Evolutionary conservation across 2,797 vertebrate genomes (phyloP).

Genomic region (Cyclopterus lumpus): DNA sequence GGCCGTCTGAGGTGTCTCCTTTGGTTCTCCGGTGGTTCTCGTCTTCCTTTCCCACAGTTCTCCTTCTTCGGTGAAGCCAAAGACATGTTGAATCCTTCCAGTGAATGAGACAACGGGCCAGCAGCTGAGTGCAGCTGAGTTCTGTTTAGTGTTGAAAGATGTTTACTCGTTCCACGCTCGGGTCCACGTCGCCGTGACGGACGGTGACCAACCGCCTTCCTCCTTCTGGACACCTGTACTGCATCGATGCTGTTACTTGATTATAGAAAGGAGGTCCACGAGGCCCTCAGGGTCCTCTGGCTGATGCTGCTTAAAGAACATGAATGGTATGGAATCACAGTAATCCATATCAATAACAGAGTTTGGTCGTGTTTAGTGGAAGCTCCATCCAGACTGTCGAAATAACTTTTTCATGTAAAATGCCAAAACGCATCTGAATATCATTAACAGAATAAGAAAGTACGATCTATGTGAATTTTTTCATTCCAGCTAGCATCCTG

Average conservation of each 20-base stretch:
- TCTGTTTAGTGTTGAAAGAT: slow-evolving; percentile 31
- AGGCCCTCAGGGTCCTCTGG: slow-evolving; percentile 58
- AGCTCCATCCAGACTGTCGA: neutral
- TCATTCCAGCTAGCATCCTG: no score
- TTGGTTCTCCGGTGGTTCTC: slow-evolving; percentile 21
- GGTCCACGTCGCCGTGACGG: slow-evolving; percentile 37
- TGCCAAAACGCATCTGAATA: neutral
- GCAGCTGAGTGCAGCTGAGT: slow-evolving; percentile 56
- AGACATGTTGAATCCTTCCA: neutral
- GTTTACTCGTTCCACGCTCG: slow-evolving; percentile 51
- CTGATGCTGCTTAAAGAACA: neutral
- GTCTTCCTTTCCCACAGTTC: slow-evolving; percentile 23
- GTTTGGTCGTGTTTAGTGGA: slow-evolving; percentile 17
- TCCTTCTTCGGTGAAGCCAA: neutral
- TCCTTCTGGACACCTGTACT: slow-evolving; percentile 26
- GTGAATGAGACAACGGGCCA: slow-evolving; percentile 2
- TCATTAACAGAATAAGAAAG: neutral
- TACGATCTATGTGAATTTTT: no score
- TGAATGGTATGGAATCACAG: neutral
- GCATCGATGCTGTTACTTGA: neutral
- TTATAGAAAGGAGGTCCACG: slow-evolving; percentile 44
- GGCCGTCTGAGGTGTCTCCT: slow-evolving; percentile 8
- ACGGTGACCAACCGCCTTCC: slow-evolving; percentile 14
- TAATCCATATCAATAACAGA: neutral
- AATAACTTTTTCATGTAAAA: neutral